These are phyloP conservation scores for Strongylocentrotus purpuratus DNA, from an alignment of 35 echinoderm and acorn worm species.

Conservation along the genomic window DNA sequence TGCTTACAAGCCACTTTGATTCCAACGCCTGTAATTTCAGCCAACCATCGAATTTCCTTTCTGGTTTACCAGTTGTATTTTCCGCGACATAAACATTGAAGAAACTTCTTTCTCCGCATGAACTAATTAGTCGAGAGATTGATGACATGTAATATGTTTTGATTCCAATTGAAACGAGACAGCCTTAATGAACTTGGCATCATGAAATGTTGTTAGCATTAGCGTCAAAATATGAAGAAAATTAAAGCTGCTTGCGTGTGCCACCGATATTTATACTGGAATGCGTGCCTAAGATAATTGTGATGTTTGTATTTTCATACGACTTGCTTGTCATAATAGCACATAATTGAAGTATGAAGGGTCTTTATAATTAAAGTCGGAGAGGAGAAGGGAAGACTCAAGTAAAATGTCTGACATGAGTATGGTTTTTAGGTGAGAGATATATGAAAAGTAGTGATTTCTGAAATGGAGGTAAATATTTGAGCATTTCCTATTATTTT, in stretches of 20 bases:
- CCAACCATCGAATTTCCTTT: background rate
- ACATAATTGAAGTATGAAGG: constrained; percentile 11
- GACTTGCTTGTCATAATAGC: background rate
- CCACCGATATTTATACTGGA: constrained; percentile 3
- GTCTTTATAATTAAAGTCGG: constrained; percentile 12
- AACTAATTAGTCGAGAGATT: constrained; percentile 12
- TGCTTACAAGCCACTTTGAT: background rate
- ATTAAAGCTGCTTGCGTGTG: background rate
- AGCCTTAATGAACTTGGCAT: constrained; percentile 1
- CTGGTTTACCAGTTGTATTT: background rate
- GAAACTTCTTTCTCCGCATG: background rate
- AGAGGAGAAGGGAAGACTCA: background rate
- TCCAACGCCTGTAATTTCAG: background rate
- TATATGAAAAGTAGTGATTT: background rate
- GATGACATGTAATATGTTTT: constrained; percentile 18
- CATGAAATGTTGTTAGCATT: constrained; percentile 5
- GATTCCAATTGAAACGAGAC: constrained; percentile 10
- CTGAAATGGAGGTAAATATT: background rate
- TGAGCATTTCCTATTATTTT: background rate
- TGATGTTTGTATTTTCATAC: background rate
- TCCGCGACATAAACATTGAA: background rate
- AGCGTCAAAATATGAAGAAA: constrained; percentile 4
- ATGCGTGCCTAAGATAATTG: constrained; percentile 25
- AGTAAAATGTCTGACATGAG: background rate
- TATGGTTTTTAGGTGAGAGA: background rate